A percentile compares a stretch with the other conserved stretches of the same genome.
Evolutionary conservation across 1,140 invertebrate genomes (phyloP).

Genomic region (Gonatopus flavifemur): DNA sequence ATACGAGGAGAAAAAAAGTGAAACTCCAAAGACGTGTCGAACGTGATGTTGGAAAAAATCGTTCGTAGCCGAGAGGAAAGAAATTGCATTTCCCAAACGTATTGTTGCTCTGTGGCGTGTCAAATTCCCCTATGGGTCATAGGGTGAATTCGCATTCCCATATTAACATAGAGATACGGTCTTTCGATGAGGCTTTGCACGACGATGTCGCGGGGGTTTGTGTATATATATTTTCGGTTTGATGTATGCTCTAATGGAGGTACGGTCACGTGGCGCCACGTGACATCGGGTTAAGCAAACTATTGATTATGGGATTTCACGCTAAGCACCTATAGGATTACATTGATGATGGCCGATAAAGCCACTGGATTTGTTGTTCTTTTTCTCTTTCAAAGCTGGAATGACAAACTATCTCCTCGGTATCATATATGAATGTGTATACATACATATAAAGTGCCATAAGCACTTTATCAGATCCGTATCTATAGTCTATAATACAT

Average conservation of each 20-base stretch:
- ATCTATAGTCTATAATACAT: too few species aligned
- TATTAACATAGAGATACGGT: constrained; percentile 57
- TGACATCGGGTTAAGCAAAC: constrained; percentile 56
- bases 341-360: constrained; percentile 52
- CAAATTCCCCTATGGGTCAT: constrained; percentile 49
- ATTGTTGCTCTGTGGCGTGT: constrained; percentile 43
- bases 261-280: constrained; percentile 53
- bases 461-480: too few species aligned
- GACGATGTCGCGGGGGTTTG: constrained; percentile 2
- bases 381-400: constrained; percentile 29
- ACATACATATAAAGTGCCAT: too few species aligned
- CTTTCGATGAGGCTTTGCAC: constrained; percentile 30
- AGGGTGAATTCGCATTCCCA: constrained; percentile 42
- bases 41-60: too few species aligned
- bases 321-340: constrained; percentile 58
- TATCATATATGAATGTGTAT: too few species aligned
- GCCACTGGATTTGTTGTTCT: constrained; percentile 57
- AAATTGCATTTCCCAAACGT: constrained; percentile 29
- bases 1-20: too few species aligned
- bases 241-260: constrained; percentile 46
- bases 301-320: constrained; percentile 59
- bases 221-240: constrained; percentile 22
- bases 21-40: too few species aligned
- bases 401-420: constrained; percentile 3
- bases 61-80: constrained; percentile 7